phyloP scores from a whole-genome alignment of 2,113 vertebrate species.

The human region DNA sequence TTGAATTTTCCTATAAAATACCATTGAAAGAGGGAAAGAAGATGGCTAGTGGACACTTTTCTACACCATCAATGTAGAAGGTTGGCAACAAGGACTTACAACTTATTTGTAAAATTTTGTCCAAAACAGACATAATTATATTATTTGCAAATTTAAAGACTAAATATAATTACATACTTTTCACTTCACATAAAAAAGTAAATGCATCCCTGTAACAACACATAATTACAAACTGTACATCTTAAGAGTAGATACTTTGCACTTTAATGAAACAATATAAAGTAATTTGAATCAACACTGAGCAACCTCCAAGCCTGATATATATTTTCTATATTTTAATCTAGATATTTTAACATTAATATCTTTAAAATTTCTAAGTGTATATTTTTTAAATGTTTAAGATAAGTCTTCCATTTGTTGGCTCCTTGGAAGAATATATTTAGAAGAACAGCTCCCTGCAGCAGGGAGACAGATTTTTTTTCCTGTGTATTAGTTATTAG shows the following conservation, averaged over 20 bases:
- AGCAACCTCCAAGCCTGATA: background rate
- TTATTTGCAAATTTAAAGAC: background rate
- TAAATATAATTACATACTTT: background rate
- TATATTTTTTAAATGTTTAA: background rate
- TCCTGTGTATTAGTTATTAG: background rate
- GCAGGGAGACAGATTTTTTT: background rate
- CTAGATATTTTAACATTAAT: background rate
- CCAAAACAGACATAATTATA: background rate
- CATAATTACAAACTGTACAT: background rate
- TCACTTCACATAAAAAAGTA: background rate
- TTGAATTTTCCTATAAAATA: background rate
- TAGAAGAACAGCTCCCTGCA: background rate
- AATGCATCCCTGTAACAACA: background rate
- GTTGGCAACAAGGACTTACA: background rate
- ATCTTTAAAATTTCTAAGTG: background rate
- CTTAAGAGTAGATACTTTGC: background rate
- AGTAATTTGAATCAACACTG: background rate
- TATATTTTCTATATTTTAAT: background rate
- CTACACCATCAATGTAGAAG: background rate
- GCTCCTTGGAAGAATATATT: background rate
- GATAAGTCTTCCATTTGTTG: background rate
- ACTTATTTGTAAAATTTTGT: background rate
- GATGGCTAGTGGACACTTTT: background rate
- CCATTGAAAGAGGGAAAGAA: background rate
- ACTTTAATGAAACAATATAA: background rate